Evolutionary conservation across 2,888 invertebrate genomes (phyloP).

Genomic region (Iselma pallidipennis): DNA sequence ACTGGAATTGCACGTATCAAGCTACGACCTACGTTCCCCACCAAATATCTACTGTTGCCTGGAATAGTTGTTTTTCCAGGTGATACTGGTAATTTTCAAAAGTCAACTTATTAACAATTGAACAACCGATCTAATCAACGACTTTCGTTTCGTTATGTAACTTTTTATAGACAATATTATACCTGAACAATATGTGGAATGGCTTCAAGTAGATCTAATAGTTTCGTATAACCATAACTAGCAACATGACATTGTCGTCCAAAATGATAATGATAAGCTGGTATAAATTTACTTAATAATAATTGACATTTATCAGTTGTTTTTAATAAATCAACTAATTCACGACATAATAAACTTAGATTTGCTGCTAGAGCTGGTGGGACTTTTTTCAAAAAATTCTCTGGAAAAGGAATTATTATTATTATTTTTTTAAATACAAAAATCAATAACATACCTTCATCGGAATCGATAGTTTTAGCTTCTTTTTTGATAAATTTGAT

Average conservation of each 20-base stretch:
- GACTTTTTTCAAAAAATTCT: slow-evolving; percentile 57
- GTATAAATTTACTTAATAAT: slow-evolving; percentile 85
- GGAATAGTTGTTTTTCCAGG: too few species aligned
- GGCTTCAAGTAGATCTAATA: slow-evolving; percentile 87
- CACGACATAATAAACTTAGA: slow-evolving; percentile 80
- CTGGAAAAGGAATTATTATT: slow-evolving; percentile 27
- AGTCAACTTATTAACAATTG: too few species aligned
- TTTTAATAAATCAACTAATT: slow-evolving; percentile 82
- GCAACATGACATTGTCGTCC: slow-evolving; percentile 94
- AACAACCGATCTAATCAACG: slow-evolving; percentile 24
- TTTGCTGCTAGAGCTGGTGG: slow-evolving; percentile 72
- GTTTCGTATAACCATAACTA: slow-evolving; percentile 93
- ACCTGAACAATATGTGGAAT: slow-evolving; percentile 86
- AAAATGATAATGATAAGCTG: slow-evolving; percentile 95
- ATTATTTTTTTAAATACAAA: not conserved
- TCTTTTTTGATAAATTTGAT: slow-evolving; percentile 49
- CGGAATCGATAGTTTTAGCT: slow-evolving; percentile 31
- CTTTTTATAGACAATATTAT: slow-evolving; percentile 30
- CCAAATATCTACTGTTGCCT: too few species aligned
- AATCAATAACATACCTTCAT: slow-evolving; percentile 31
- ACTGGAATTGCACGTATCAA: too few species aligned
- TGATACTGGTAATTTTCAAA: too few species aligned
- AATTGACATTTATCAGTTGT: slow-evolving; percentile 82
- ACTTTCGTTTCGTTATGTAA: not conserved
- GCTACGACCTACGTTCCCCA: too few species aligned